These are phyloP conservation scores for Charaxes varanes DNA, from an alignment of 1,140 invertebrate genomes.

Conservation along the genomic window DNA sequence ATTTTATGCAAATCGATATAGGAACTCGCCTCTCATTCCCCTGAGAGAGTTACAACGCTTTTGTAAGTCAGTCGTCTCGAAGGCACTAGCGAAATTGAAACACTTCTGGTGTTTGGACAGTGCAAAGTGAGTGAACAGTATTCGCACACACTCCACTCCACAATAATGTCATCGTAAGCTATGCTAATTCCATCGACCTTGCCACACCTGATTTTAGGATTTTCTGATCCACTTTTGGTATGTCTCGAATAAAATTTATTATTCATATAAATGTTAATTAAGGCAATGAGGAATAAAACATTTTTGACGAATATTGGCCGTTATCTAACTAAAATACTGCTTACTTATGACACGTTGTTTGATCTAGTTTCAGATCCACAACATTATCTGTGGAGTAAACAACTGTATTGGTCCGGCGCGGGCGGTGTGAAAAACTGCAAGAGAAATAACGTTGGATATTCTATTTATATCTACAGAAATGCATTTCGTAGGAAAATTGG, in stretches of 20 bases:
- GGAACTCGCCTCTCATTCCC: constrained; percentile 36
- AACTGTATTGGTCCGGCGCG: constrained; percentile 30
- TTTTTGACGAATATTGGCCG: constrained; percentile 47
- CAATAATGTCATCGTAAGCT: constrained; percentile 42
- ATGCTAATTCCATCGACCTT: constrained; percentile 63
- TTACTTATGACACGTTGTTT: constrained; percentile 48
- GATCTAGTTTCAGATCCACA: constrained; percentile 61
- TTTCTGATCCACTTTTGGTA: constrained; percentile 64
- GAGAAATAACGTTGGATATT: constrained; percentile 15
- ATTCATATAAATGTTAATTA: constrained; percentile 66
- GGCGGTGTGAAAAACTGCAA: constrained; percentile 25
- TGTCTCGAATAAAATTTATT: constrained; percentile 61
- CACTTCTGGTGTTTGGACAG: constrained; percentile 13
- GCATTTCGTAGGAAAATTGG: constrained; percentile 35
- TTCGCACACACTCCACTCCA: constrained; percentile 24
- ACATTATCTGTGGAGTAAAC: constrained; percentile 48
- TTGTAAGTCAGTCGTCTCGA: constrained; percentile 40
- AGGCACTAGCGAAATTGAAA: constrained; percentile 21
- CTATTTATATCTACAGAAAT: constrained; percentile 25
- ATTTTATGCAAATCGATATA: constrained; percentile 43
- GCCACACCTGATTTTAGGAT: constrained; percentile 55
- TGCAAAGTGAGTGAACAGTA: constrained; percentile 32
- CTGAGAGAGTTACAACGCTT: constrained; percentile 42
- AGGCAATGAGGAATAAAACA: constrained; percentile 56
- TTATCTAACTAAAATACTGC: constrained; percentile 42